These are phyloP conservation scores for Heterotis niloticus DNA, from an alignment of 2,113 vertebrate species.

Conservation along the genomic window DNA sequence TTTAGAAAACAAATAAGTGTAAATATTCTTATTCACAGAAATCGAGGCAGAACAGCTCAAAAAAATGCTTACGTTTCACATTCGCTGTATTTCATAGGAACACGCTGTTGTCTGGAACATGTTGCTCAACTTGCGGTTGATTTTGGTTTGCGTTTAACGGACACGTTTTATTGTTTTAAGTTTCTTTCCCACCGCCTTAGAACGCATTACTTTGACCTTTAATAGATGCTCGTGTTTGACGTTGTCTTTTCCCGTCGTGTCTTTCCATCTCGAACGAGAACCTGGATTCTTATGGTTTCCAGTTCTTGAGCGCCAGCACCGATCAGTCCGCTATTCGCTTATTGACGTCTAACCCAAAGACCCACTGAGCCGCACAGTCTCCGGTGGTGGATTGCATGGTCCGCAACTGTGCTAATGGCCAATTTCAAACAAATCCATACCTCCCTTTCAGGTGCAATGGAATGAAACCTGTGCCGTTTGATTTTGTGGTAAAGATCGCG, in stretches of 20 bases:
- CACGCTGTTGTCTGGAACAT: constrained; percentile 18
- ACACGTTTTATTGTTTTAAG: constrained; percentile 41
- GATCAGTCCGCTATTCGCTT: background rate
- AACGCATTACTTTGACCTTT: background rate
- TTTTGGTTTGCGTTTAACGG: constrained; percentile 49
- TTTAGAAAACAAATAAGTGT: constrained; percentile 50
- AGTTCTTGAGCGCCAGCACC: background rate
- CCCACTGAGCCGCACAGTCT: background rate
- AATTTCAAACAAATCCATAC: no score
- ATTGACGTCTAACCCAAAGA: background rate
- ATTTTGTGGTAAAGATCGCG: no score
- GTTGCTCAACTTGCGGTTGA: constrained; percentile 43
- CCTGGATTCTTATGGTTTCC: background rate
- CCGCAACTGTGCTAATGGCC: background rate
- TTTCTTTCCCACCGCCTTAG: background rate
- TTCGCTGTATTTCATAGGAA: constrained; percentile 36
- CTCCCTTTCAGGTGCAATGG: background rate
- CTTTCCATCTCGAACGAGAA: background rate
- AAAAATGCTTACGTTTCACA: constrained; percentile 18
- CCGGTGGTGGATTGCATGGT: background rate
- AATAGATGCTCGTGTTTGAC: background rate
- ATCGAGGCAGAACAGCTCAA: constrained; percentile 42
- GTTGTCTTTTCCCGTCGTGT: background rate
- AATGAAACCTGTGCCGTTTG: background rate
- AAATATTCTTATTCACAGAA: constrained; percentile 51